A percentile compares a stretch with the other conserved stretches of the same genome.
These are phyloP conservation scores for Oreocharis arfaki DNA, from an alignment of 2,113 vertebrate species.

Conservation along the genomic window DNA sequence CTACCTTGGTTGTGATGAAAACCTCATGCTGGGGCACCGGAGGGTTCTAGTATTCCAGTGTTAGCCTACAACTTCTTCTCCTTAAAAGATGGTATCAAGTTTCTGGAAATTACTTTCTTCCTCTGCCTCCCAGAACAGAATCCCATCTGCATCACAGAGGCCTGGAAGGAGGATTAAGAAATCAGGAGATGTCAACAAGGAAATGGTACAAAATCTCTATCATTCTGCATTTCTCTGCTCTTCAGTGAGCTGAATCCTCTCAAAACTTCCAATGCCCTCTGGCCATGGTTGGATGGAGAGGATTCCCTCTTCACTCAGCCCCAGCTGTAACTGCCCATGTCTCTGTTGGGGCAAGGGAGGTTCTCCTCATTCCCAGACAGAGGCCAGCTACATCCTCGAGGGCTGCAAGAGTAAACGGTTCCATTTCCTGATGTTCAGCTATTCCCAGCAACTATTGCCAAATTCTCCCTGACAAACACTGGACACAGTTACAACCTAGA, in stretches of 20 bases:
- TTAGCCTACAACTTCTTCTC: neutral
- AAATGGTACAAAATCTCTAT: neutral
- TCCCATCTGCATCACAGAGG: neutral
- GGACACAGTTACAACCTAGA: neutral
- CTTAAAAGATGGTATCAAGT: neutral
- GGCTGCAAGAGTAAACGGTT: neutral
- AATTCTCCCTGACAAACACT: neutral
- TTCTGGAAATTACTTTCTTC: neutral
- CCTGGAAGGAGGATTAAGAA: neutral
- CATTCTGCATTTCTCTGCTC: neutral
- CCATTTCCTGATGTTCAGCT: neutral
- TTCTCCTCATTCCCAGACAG: neutral
- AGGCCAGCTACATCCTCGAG: neutral
- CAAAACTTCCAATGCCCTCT: neutral
- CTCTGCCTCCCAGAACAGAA: neutral
- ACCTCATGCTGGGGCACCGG: neutral
- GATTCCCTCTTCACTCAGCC: neutral
- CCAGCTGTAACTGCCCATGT: neutral
- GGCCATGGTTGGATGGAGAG: neutral
- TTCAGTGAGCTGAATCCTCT: neutral
- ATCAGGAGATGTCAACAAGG: neutral
- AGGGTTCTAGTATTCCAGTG: neutral
- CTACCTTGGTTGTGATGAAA: neutral
- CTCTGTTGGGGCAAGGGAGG: neutral
- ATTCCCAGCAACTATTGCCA: neutral